Conservation (phyloP, 1,140 invertebrate species). For the Drosophila nigromelanica region DNA sequence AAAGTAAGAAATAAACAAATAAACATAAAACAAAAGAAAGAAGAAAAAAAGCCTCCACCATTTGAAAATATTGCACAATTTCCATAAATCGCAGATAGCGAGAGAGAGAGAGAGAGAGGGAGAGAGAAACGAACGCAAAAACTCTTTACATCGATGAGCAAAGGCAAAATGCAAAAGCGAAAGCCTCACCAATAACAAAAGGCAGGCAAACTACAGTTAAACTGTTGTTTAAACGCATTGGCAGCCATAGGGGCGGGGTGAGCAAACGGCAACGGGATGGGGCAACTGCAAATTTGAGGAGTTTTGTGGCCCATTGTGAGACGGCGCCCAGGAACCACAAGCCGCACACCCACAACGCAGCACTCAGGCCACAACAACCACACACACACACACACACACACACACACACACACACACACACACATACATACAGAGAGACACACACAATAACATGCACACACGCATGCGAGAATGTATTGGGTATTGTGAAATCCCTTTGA, state of each 20-base stretch:
- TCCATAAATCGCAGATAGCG: conserved; percentile 65
- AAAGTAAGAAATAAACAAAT: conserved; percentile 18
- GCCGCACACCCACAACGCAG: conserved; percentile 51
- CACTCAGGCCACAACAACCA: conserved; percentile 52
- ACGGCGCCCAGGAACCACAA: conserved; percentile 58
- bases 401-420: too few relatives aligned
- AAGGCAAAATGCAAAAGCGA: conserved; percentile 62
- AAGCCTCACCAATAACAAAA: conserved; percentile 79
- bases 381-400: conserved; percentile 26
- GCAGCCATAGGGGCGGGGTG: conserved; percentile 11
- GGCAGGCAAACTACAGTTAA: conserved; percentile 78
- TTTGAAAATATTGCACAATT: conserved; percentile 73
- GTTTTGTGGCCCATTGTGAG: conserved; percentile 61
- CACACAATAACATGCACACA: conserved; percentile 30
- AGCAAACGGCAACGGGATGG: background rate
- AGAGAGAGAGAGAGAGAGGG: background rate
- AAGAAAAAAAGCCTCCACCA: background rate
- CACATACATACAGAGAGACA: conserved; percentile 11
- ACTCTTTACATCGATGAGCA: conserved; percentile 45
- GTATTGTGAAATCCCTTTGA: conserved; percentile 80
- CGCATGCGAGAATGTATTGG: conserved; percentile 64
- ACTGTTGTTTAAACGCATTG: conserved; percentile 81
- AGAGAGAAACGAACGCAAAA: conserved; percentile 22
- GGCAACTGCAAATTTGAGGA: conserved; percentile 37
- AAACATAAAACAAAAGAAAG: conserved; percentile 13